These are phyloP conservation scores for Cyclura pinguis DNA, from an alignment of 2,797 vertebrate genomes.

Conservation along the genomic window DNA sequence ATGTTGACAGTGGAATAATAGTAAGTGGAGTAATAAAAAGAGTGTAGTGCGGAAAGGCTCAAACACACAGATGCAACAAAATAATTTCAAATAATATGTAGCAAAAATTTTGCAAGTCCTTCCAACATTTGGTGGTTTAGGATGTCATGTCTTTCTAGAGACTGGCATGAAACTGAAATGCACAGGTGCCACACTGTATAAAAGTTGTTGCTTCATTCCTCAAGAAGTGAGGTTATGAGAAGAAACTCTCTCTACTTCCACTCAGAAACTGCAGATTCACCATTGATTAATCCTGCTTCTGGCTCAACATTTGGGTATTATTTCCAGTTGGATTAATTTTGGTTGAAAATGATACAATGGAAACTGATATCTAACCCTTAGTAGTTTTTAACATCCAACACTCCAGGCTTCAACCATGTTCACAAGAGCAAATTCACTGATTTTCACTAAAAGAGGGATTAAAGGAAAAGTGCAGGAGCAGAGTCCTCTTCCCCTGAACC, in stretches of 20 bases:
- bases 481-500: not conserved
- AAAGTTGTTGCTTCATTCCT: too few relatives aligned
- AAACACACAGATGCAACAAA: too few relatives aligned
- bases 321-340: not conserved
- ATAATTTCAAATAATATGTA: too few relatives aligned
- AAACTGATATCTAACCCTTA: not conserved
- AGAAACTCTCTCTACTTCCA: not conserved
- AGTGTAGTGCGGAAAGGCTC: too few relatives aligned
- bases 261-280: not conserved
- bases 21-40: too few relatives aligned
- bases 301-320: not conserved
- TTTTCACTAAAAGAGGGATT: not conserved
- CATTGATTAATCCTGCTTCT: not conserved
- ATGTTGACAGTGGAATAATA: too few relatives aligned
- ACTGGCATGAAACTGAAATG: too few relatives aligned
- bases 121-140: too few relatives aligned
- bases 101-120: too few relatives aligned
- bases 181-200: too few relatives aligned
- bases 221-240: too few relatives aligned
- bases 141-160: too few relatives aligned
- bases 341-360: not conserved
- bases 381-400: not conserved
- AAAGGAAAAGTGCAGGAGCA: not conserved
- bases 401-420: not conserved
- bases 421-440: not conserved